Conservation (phyloP, 2,113 vertebrate species). For the Danio rerio region GRCz12tu NC_133180.1:2766501-2767000, state of each 20-base stretch:
- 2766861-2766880: slow-evolving; percentile 65
- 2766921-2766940: slow-evolving; percentile 53
- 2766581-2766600: neutral
- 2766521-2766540: too few relatives aligned
- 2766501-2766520: too few relatives aligned
- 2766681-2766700: neutral
- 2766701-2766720: neutral
- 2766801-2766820: neutral
- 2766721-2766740: neutral
- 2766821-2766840: neutral
- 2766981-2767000: neutral
- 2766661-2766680: neutral
- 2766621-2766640: neutral
- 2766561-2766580: too few relatives aligned
- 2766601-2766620: too few relatives aligned
- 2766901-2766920: too few relatives aligned
- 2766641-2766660: rapidly evolving
- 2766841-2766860: slow-evolving; percentile 69
- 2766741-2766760: neutral
- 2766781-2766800: neutral
- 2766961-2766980: neutral
- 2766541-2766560: too few relatives aligned
- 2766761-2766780: neutral
- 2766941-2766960: slow-evolving; percentile 63
- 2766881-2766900: slow-evolving; percentile 48